These are phyloP conservation scores for Hyles vespertilio DNA, from an alignment of 1,140 invertebrate species.

Conservation along the genomic window DNA sequence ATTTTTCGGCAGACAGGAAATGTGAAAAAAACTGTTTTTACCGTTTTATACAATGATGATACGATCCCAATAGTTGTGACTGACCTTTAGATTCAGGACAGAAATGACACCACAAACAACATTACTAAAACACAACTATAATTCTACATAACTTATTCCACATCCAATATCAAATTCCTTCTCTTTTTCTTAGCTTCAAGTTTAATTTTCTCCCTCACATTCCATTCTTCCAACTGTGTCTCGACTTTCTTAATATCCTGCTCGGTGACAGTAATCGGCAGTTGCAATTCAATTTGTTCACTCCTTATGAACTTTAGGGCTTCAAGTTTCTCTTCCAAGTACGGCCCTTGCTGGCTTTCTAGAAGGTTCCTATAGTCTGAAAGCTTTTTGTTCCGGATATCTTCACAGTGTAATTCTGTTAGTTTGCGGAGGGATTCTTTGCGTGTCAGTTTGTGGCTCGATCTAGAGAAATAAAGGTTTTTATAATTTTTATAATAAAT, in stretches of 20 bases:
- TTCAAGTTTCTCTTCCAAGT: constrained; percentile 78
- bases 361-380: constrained; percentile 79
- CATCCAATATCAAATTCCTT: constrained; percentile 33
- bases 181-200: constrained; percentile 58
- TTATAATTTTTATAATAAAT: constrained; percentile 9
- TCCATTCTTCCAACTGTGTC: constrained; percentile 71
- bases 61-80: no score
- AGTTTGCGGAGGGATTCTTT: constrained; percentile 82
- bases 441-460: constrained; percentile 77
- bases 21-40: no score
- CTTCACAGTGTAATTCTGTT: constrained; percentile 80
- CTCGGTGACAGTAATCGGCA: constrained; percentile 79
- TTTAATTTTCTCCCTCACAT: constrained; percentile 51
- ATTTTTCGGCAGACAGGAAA: no score
- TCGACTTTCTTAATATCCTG: constrained; percentile 80
- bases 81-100: no score
- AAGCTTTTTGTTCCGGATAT: constrained; percentile 80
- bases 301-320: constrained; percentile 81
- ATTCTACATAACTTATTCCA: constrained; percentile 5
- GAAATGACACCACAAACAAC: background rate
- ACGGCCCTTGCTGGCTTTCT: constrained; percentile 81
- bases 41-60: no score
- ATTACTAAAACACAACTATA: background rate
- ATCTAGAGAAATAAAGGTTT: constrained; percentile 18
- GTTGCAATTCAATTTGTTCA: constrained; percentile 81